Base-by-base conservation (phyloP, 1,140 invertebrate genomes). In the Megalopta genalis region DNA sequence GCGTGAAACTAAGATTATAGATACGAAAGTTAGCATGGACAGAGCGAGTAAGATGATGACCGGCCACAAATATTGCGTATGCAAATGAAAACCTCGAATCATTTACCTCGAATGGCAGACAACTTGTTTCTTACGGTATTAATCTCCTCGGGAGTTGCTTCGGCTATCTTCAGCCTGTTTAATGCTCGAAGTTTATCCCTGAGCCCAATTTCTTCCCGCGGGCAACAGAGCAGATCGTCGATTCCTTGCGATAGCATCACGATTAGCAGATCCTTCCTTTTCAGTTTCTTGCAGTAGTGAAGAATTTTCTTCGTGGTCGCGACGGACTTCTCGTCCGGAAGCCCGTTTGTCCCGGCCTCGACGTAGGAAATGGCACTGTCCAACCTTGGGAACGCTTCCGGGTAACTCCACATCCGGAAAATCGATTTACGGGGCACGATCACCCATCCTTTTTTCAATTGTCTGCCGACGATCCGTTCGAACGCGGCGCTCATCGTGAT, bases 61-160 rank as follows among this genome's bases (percentile, higher is more conserved):
- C n/a, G 21, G 52, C 52, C 16, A 3, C 25, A 70, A 52, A 52
- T 5, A 5, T 18, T 5, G 49, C 16, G 5, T 25, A 46, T 49
- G 64, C 18, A n/a, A 57, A n/a, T 57, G 18, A 18, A 54, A 52
- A 18, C 5, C 64, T 54, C 0, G 52, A 49, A 12, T 60, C n/a
- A 6, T 8, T 25, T 76, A 86, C 88, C 88, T 85, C 96, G 96
- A n/a, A 96, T 88, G 10, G 89, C 68, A 10, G 96, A 96, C 16
- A 96, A 83, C 81, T 93, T 93, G 83, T 94, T 95, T 63, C 96
- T 89, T 12, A 96, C 93, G 12, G 90, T 91, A 88, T 96, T 96
- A 25, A 96, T 88, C 84, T 96, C 94, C 42, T 93, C 87, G 23
- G 95, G 95, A 66, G 90, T 93, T 8, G 94, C 95, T 23, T 95